These are phyloP conservation scores for Callospermophilus lateralis DNA, from an alignment of 2,113 vertebrate species.

Conservation along the genomic window DNA sequence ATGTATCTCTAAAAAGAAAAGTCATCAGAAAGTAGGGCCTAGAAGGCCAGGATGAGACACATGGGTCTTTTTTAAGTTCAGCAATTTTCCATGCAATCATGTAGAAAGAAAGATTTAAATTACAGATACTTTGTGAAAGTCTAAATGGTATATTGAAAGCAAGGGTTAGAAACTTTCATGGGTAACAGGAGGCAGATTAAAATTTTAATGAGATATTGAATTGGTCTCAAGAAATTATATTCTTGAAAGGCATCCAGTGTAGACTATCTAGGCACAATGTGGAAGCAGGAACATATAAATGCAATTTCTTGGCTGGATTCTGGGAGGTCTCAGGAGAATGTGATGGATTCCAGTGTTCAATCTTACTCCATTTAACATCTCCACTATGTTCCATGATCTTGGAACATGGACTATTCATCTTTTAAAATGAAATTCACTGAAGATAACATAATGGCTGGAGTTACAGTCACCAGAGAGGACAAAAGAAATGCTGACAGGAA, in stretches of 20 bases:
- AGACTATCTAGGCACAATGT: background rate
- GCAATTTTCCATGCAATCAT: background rate
- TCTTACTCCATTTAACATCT: conserved; percentile 45
- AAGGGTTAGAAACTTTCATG: background rate
- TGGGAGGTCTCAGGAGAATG: conserved; percentile 3
- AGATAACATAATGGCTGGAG: conserved; percentile 31
- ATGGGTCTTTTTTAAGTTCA: background rate
- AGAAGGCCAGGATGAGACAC: background rate
- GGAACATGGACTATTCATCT: background rate
- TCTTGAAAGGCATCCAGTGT: conserved; percentile 54
- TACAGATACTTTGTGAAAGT: background rate
- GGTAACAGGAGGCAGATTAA: conserved; percentile 2
- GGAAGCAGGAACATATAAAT: background rate
- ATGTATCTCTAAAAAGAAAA: background rate
- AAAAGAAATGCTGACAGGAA: conserved; percentile 65
- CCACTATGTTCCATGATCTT: conserved; percentile 8
- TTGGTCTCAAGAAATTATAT: conserved; percentile 62
- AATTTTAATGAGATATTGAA: conserved; percentile 41
- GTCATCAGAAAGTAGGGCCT: background rate
- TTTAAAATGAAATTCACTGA: conserved; percentile 50
- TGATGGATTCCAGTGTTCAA: background rate
- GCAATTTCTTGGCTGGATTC: background rate
- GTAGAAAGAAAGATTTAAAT: background rate
- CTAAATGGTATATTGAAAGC: conserved; percentile 33
- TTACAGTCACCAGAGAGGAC: conserved; percentile 12